Evolutionary conservation across 1,140 invertebrate species (phyloP), one percentile per base, ranked within the genome.

Genomic region (Tenebrio molitor): DNA sequence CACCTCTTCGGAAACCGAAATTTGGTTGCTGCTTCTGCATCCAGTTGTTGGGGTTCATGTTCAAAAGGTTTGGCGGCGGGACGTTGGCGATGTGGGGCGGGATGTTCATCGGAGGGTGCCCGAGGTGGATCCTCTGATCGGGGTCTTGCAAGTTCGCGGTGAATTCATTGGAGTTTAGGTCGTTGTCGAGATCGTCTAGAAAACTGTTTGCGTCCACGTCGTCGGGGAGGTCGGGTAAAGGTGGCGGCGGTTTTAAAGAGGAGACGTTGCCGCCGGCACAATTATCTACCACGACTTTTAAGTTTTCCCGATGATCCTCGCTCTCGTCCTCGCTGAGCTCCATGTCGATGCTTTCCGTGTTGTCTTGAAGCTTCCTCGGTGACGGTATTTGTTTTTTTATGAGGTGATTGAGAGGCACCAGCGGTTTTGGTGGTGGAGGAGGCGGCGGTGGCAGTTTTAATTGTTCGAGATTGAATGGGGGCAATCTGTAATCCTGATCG

Each of bases 271-370:
- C n/a, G 10, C 15, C 29, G 4, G 8, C 34, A 42, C 58, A 34
- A 29, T 71, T 69, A n/a, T 41, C 17, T 10, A 50, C 53, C 8
- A 63, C 36, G 3, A 69, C 58, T 33, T 39, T 44, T 29, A 72
- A 67, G 36, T 72, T 72, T 12, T 72, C 70, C n/a, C 44, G 33
- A 33, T 8, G 10, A 10, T 74, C 78, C 41, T 84, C 84, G 0
- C 70, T 80, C 16, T 91, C 90, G n/a, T 91, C 90, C 72, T 91
- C 90, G 15, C 89, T 91, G 84, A 91, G 87, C 58, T 92, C 90
- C 90, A 92, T 92, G 69, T 92, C 90, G 25, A 91, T 86, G 74
- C 86, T 88, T 76, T 89, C 89, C 4, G 89, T 87, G 81, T 88
- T 91, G 74, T 90, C 89, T 39, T 82, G 75, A 1, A 78, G 76